Percentiles rank a stretch among this genome's conserved stretches.
phyloP scores from a whole-genome alignment of 2,888 invertebrate species.

The Pristionchus japonicus region DNA sequence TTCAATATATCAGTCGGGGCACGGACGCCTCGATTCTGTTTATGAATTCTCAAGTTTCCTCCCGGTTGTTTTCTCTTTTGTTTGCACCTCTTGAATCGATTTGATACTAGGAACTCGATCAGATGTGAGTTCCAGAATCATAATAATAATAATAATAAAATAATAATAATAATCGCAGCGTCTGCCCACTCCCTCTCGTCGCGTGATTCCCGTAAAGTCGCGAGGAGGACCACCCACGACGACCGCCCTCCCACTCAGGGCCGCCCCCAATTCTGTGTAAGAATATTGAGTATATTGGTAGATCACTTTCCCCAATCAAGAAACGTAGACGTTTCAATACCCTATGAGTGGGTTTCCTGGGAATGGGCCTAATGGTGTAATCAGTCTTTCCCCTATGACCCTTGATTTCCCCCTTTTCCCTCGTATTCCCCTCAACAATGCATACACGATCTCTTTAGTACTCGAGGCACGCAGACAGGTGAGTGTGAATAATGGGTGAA shows the following conservation, averaged over 20 bases:
- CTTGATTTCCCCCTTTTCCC: neutral
- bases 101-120: neutral
- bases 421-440: neutral
- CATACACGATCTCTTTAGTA: slow-evolving; percentile 29
- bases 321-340: neutral
- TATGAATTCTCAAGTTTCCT: no score
- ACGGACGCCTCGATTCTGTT: no score
- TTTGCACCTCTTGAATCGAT: neutral
- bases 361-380: neutral
- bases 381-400: neutral
- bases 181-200: slow-evolving; percentile 33
- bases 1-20: no score
- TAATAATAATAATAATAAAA: neutral
- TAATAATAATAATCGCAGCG: neutral
- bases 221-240: neutral
- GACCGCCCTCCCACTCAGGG: neutral
- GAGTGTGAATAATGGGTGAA: neutral
- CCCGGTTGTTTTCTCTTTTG: neutral
- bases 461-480: slow-evolving; percentile 46
- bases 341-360: neutral
- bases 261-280: slow-evolving; percentile 9
- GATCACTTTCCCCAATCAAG: neutral
- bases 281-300: neutral
- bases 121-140: neutral
- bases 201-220: neutral